Evolutionary conservation across 2,888 invertebrate genomes (phyloP).

Genomic region (Barypeithes pellucidus): DNA sequence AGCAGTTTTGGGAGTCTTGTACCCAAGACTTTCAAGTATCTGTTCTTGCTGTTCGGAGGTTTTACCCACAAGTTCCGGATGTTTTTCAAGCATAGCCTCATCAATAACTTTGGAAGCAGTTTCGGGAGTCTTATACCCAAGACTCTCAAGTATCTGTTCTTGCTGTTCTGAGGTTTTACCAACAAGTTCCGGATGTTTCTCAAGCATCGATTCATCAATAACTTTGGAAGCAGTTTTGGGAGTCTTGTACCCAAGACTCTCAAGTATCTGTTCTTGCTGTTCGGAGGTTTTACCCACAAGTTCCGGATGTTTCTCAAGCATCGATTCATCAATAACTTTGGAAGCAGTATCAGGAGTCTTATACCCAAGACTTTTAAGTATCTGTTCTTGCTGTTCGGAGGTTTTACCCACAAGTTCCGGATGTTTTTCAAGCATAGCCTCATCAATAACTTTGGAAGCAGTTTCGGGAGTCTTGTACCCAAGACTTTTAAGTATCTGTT

Average conservation of each 20-base stretch:
- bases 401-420: conserved; percentile 18
- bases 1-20: not conserved
- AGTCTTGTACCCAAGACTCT: conserved; percentile 21
- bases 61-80: conserved; percentile 4
- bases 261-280: conserved; percentile 34
- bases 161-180: conserved; percentile 30
- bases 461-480: not conserved
- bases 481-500: not conserved
- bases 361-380: not conserved
- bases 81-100: not conserved
- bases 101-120: not conserved
- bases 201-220: not conserved
- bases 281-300: conserved; percentile 11
- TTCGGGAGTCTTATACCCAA: conserved; percentile 25
- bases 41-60: not conserved
- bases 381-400: not conserved
- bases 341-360: not conserved
- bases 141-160: conserved; percentile 10
- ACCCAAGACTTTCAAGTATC: not conserved
- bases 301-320: conserved; percentile 17
- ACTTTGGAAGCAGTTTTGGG: not conserved
- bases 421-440: conserved; percentile 17
- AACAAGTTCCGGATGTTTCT: conserved; percentile 23
- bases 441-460: conserved; percentile 1
- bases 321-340: not conserved